Base-by-base conservation (phyloP, 2,113 vertebrate species). In the Nibea coibor region DNA sequence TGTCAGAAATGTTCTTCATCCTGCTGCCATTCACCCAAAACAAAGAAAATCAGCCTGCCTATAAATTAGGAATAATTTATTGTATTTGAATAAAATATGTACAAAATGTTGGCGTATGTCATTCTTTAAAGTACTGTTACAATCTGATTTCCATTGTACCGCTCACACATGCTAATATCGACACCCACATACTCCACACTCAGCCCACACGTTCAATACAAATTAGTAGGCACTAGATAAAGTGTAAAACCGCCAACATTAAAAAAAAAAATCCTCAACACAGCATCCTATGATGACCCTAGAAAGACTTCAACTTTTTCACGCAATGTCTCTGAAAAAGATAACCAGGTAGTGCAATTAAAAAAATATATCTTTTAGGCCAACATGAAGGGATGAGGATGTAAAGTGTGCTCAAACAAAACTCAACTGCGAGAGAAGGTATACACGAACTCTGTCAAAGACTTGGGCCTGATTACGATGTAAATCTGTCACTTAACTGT, bases 141-240 rank as follows among this genome's bases (percentile, higher is more conserved):
- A 17, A 57, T 62, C 35, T 31, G 24, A 61, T n/a, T 48, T 81
- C 48, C n/a, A 61, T 50, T 72, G 20, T 77, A 54, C 28, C 53
- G 42, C n/a, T 65, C 62, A 31, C 15, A 43, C 69, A 74, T 82
- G 68, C 74, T 77, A 61, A 80, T 64, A 58, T 50, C 16, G 51
- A 47, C 61, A 2, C 59, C 70, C 28, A 67, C 74, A 67, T 42
- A 19, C 19, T 62, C 56, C 16, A 31, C 72, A 80, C 57, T 61
- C 66, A 53, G 48, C 58, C 82, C 39, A 53, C 51, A 1, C 61
- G 61, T 71, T 78, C n/a, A 84, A 73, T 50, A 61, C 54, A 74
- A 84, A 68, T 78, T 51, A 56, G 26, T 62, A 73, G 48, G 56
- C 58, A 77, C 42, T 16, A 54, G 63, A 58, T 48, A 45, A 28